Evolutionary conservation across 2,113 vertebrate genomes (phyloP), one percentile per base, ranked within the genome.

Genomic region (Mormyrus iriodes): DNA sequence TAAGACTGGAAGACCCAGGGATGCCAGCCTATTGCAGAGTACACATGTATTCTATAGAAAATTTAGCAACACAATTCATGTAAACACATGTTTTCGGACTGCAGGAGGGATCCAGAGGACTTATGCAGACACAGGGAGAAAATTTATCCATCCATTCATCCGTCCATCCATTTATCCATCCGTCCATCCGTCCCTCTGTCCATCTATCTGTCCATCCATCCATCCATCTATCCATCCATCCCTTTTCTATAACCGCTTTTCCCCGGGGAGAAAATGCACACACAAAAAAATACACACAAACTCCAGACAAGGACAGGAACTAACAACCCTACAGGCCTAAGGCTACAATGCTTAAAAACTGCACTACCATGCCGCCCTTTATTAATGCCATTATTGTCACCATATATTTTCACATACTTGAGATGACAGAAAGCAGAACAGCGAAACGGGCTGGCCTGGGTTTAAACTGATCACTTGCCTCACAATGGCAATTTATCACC

Each of bases 401-500:
- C 31, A 19, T 79, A 42, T 79, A 79, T 79, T 79, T 79, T 79
- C 73, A 79, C 73, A 39, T 79, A 39, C 42, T 79, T 39, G 35
- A 79, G 73, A 39, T 79, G 73, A 79, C 73, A 79, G 31, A 42
- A 39, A 39, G 73, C 73, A 79, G 73, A 39, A 15, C 35, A 42
- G 35, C 73, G 3, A 79, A 76, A 76, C 42, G 35, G 73, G 35
- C 73, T 3, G 73, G 73, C 13, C 61, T 69, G 61, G 61, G 3
- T 69, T 65, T 79, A 79, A 79, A 79, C 73, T 79, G 73, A 79
- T 42, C 73, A 7, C 73, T 21, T 42, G 73, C 31, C 73, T 79
- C 73, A 79, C 73, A 79, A 79, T 17, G 73, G 35, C 73, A 79
- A 79, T 79, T 79, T 42, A 79, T 79, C 73, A 79, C 73, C 73